Conservation (phyloP, 2,888 invertebrate genomes). For the Dicyrtoma fusca region DNA sequence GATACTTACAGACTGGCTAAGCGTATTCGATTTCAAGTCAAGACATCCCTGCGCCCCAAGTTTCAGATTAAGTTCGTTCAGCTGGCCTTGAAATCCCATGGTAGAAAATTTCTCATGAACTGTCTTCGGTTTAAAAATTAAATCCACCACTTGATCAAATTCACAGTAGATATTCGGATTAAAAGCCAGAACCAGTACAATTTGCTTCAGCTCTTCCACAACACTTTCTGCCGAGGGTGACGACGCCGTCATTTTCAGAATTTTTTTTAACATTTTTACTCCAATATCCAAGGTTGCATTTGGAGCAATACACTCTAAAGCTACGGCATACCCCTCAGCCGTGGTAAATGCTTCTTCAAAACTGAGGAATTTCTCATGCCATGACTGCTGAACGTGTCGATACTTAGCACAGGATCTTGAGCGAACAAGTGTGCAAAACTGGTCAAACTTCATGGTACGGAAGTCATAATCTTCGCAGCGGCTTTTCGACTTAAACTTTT, state of each 20-base stretch:
- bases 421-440: conserved; percentile 41
- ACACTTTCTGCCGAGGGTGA: neutral
- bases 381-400: conserved; percentile 12
- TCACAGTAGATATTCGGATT: conserved; percentile 4
- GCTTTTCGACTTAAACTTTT: conserved; percentile 44
- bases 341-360: conserved; percentile 42
- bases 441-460: conserved; percentile 38
- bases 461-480: conserved; percentile 41
- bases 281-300: conserved; percentile 39
- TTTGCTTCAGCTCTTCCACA: neutral
- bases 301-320: conserved; percentile 40
- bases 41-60: conserved; percentile 13
- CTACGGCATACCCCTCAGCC: conserved; percentile 31
- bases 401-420: conserved; percentile 26
- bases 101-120: conserved; percentile 8
- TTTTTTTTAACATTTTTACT: conserved; percentile 29
- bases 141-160: conserved; percentile 6
- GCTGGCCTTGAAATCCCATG: conserved; percentile 6
- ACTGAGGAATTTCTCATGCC: conserved; percentile 42
- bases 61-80: neutral
- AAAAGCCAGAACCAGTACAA: conserved; percentile 1
- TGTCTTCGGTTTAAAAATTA: neutral
- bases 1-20: conserved; percentile 1
- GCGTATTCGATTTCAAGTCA: neutral
- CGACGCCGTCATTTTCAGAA: conserved; percentile 19